phyloP scores from a whole-genome alignment of 2,113 vertebrate species.

The Pseudonaja textilis region DNA sequence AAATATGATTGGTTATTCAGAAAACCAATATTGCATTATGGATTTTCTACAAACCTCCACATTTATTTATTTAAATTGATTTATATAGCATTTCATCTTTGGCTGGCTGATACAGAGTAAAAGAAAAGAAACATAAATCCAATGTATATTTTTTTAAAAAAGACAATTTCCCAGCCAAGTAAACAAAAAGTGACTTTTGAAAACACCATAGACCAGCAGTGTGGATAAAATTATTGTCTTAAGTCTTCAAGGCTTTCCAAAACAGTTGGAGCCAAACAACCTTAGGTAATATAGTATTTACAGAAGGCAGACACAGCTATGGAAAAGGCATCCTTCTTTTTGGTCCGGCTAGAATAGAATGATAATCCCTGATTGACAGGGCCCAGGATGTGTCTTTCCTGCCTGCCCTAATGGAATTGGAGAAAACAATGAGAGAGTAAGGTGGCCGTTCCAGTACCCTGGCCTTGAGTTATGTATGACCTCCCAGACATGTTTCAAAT shows the following conservation, averaged over 20 bases:
- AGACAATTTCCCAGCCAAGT: not conserved
- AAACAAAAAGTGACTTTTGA: not conserved
- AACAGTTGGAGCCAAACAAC: not conserved
- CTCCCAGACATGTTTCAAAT: too few relatives aligned
- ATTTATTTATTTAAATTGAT: not conserved
- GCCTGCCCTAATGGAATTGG: not conserved
- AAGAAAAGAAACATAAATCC: not conserved
- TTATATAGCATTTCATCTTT: not conserved
- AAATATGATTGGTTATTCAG: not conserved
- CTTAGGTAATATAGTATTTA: not conserved
- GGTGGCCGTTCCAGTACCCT: not conserved
- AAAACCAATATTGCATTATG: not conserved
- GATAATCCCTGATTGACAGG: not conserved
- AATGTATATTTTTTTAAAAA: not conserved
- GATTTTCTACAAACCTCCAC: not conserved
- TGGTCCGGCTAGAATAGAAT: not conserved
- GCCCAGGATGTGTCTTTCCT: not conserved
- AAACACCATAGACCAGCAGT: not conserved
- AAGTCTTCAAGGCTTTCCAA: not conserved
- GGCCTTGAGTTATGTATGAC: not conserved
- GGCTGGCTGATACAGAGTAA: not conserved
- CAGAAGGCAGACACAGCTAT: not conserved
- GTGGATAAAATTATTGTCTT: not conserved
- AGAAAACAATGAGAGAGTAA: not conserved
- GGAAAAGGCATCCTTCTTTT: not conserved